phyloP scores from a whole-genome alignment of 1,140 invertebrate species.

The Bombus cullumanus region DNA sequence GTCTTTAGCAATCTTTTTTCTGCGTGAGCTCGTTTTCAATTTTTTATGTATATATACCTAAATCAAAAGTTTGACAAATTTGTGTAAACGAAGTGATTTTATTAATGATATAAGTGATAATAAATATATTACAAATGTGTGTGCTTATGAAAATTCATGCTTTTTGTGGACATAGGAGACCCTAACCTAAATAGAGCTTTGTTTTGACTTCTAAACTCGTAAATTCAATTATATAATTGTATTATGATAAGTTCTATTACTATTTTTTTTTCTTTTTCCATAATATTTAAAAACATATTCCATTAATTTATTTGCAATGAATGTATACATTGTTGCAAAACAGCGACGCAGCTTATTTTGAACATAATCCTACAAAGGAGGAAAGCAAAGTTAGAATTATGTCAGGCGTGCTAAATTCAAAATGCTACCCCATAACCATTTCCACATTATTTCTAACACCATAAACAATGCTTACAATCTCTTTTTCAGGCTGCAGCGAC shows the following conservation, averaged over 20 bases:
- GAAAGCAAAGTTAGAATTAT: neutral
- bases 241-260: too few species aligned
- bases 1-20: neutral
- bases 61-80: too few species aligned
- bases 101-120: too few species aligned
- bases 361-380: neutral
- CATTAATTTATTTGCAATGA: too few species aligned
- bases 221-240: too few species aligned
- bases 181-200: too few species aligned
- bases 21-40: neutral
- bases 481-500: constrained; percentile 73
- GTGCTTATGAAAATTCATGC: neutral
- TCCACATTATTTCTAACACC: neutral
- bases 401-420: too few species aligned
- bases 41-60: neutral
- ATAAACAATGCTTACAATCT: neutral
- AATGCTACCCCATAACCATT: neutral
- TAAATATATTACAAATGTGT: too few species aligned
- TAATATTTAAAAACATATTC: neutral
- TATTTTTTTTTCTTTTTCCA: neutral
- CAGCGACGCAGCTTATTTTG: neutral
- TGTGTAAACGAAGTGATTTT: too few species aligned
- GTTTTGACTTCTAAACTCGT: too few species aligned
- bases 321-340: neutral
- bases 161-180: neutral